Evolutionary conservation across 2,113 vertebrate genomes (phyloP), one percentile per base, ranked within the genome.

Genomic region (Donacobius atricapilla): DNA sequence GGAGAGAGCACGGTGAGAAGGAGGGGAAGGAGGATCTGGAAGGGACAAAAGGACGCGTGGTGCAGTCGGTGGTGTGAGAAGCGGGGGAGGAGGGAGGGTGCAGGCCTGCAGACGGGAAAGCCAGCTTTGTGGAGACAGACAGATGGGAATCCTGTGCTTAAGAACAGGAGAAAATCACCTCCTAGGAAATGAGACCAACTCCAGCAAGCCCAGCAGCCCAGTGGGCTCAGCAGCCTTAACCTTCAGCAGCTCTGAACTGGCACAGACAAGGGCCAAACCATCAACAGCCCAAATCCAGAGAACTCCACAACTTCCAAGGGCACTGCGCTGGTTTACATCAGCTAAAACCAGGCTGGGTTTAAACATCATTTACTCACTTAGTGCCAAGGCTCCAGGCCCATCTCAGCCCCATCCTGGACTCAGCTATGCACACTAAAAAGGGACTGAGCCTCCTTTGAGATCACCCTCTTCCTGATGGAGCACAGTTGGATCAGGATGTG

Each of bases 21-120:
- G 54, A 90, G 64, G 83, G 87, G 83, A 91, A 75, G 91, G 83
- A 95, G 94, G 84, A 90, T 82, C 20, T 21, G 42, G 87, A n/a
- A 71, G 25, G 90, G 95, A 96, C 96, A 95, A 97, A 97, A 96
- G 95, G 94, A 96, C 79, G 89, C 76, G 5, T 91, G 90, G 95
- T 96, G 97, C 90, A 95, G 80, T 69, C 50, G 56, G 54, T 81
- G 85, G 93, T 92, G 90, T 87, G 88, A 90, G 94, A 73, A 88
- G 94, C 37, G 76, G 90, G 71, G 88, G 86, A 86, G 73, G 82
- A 83, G 91, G 94, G 90, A 93, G 90, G 91, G 78, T 45, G 77
- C 87, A 91, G 95, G 91, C 92, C 96, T 94, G 92, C 90, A 84
- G 90, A 87, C 71, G 22, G 91, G 94, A 96, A 94, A 93, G 90